Conservation (phyloP, 1,140 invertebrate genomes). For the Mizuhopecten yessoensis region DNA sequence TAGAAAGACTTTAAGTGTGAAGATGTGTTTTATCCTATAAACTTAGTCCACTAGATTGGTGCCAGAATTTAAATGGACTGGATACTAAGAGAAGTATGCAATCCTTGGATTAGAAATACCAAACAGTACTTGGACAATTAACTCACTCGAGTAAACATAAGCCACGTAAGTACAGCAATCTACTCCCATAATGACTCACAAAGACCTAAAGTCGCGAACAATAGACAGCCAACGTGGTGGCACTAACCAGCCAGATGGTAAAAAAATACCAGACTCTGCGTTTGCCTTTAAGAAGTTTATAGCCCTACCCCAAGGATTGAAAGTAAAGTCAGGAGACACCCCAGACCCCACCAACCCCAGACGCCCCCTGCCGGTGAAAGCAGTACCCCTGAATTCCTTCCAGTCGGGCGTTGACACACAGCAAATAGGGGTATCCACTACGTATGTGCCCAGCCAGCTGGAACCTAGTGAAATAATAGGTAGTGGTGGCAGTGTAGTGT, state of each 20-base stretch:
- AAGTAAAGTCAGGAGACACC: slow-evolving; percentile 61
- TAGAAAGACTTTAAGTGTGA: not conserved
- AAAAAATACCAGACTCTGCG: slow-evolving; percentile 46
- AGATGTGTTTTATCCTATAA: not conserved
- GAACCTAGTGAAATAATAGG: slow-evolving; percentile 56
- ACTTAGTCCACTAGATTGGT: not conserved
- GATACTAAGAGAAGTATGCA: not conserved
- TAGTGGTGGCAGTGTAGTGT: slow-evolving; percentile 44
- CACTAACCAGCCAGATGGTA: not conserved
- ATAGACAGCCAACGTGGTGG: not conserved
- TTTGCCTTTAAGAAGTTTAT: slow-evolving; percentile 73
- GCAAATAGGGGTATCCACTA: slow-evolving; percentile 50
- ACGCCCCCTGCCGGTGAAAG: slow-evolving; percentile 67
- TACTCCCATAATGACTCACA: slow-evolving; percentile 10
- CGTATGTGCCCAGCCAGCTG: slow-evolving; percentile 53
- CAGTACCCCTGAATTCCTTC: slow-evolving; percentile 60
- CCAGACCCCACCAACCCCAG: slow-evolving; percentile 55
- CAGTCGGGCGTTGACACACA: slow-evolving; percentile 49
- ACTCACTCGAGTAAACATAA: not conserved
- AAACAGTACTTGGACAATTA: not conserved
- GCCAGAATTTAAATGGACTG: slow-evolving; percentile 13
- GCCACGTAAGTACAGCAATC: not conserved
- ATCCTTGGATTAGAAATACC: slow-evolving; percentile 3
- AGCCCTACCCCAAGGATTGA: slow-evolving; percentile 68
- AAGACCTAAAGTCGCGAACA: not conserved